Evolutionary conservation across 2,888 invertebrate species (phyloP).

Genomic region (Portevinia maculata): DNA sequence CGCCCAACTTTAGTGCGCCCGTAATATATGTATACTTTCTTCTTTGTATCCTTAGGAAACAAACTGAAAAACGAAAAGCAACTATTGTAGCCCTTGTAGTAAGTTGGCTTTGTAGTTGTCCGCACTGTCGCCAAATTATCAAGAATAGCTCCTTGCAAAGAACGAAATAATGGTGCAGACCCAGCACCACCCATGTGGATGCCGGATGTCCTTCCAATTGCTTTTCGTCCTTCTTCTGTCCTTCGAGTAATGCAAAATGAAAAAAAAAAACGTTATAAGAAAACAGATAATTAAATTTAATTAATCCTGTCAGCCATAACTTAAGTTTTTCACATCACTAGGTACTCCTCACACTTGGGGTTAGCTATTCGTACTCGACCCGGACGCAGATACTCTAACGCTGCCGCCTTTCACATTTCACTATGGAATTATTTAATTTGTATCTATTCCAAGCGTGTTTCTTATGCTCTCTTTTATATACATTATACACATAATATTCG

Average conservation of each 20-base stretch:
- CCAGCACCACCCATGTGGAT: slow-evolving; percentile 1
- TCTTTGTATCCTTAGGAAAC: slow-evolving; percentile 56
- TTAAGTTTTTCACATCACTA: slow-evolving; percentile 59
- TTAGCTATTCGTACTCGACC: not conserved
- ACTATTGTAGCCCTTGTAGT: slow-evolving; percentile 41
- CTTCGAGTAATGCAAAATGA: slow-evolving; percentile 7
- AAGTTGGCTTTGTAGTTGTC: slow-evolving; percentile 59
- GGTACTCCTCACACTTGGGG: not conserved
- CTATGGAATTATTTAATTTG: slow-evolving; percentile 72
- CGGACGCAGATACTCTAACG: slow-evolving; percentile 6
- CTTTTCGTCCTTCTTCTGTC: slow-evolving; percentile 38
- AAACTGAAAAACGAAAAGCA: slow-evolving; percentile 61
- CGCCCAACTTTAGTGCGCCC: slow-evolving; percentile 14
- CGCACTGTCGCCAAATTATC: slow-evolving; percentile 71
- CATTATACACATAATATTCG: slow-evolving; percentile 8
- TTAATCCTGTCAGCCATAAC: slow-evolving; percentile 74
- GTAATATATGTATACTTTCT: slow-evolving; percentile 49
- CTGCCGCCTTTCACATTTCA: slow-evolving; percentile 56
- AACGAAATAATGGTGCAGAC: not conserved
- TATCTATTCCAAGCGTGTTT: slow-evolving; percentile 55
- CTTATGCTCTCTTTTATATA: slow-evolving; percentile 20
- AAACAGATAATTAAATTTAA: slow-evolving; percentile 74
- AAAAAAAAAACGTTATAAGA: slow-evolving; percentile 36
- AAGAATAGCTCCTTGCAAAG: slow-evolving; percentile 18
- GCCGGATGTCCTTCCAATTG: slow-evolving; percentile 36